Evolutionary conservation across 1,140 invertebrate genomes (phyloP), one percentile per base, ranked within the genome.

Genomic region (Cotesia chilonis): DNA sequence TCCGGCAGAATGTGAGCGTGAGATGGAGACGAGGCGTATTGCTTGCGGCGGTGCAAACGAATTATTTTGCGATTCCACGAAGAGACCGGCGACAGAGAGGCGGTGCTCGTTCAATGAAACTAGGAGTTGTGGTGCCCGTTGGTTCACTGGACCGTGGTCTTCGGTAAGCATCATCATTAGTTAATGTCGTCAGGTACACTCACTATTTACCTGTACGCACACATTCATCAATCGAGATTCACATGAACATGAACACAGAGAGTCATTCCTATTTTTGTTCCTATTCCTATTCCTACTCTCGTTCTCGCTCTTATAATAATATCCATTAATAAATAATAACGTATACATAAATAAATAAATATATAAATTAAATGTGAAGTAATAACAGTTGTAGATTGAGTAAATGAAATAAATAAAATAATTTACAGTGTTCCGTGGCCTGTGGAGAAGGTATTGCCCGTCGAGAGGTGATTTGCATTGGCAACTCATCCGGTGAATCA

Each of bases 81-180:
- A 81, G 9, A 90, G 89, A 74, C 92, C 92, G 1, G 85, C 89
- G 68, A 88, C 85, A 4, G 87, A 88, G 12, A 84, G 90, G 74
- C 87, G 88, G 7, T 94, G 93, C 73, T 88, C 88, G 73, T 89
- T 88, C 68, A 89, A 88, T 68, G 87, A 85, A 73, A 83, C 54
- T 67, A 66, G 73, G 37, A 78, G 54, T n/a, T 84, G 88, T 38
- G 92, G 92, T 77, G 89, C 89, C 0, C 87, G 90, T 73, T 94
- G 93, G 93, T 92, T 92, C 76, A 83, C 87, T 35, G 91, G 92
- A n/a, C 88, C 91, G 17, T 94, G 93, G 92, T 85, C 88, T 9
- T 81, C 89, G 76, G 89, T 90, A 76, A 74, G 90, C 89, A 78
- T 20, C 69, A 37, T 64, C 6, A 57, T 61, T 47, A 54, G 41